Evolutionary conservation across 2,888 invertebrate species (phyloP), one percentile per base, ranked within the genome.

Genomic region (Eilema sororculum): DNA sequence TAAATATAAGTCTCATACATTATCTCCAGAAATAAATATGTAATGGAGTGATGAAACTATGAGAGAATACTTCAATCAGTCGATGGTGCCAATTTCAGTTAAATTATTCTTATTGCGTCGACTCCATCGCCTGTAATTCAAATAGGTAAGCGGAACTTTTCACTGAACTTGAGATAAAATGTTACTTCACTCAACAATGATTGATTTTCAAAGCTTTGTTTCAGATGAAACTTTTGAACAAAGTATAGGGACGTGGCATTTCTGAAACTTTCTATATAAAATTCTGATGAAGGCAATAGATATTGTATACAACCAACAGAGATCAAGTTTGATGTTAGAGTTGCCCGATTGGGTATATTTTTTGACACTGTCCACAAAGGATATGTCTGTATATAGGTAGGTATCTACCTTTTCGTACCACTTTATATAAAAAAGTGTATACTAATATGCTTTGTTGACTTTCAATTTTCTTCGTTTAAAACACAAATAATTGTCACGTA

Each of bases 121-220:
- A 58, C 67, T 22, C 28, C 57, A 71, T 46, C 13, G 60, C 5
- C 37, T 24, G 58, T 68, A 69, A 81, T 68, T 81, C 28, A 24
- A 69, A 16, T 25, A 20, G 41, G 56, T 33, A 66, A 56, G n/a
- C 20, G n/a, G 52, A 52, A 52, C 52, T 59, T 71, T 75, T 62
- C 22, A 46, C 37, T 61, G 20, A n/a, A 72, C 63, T 70, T 37
- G 24, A 25, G n/a, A 66, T 63, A 65, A 68, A 62, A 74, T 69
- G 69, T 77, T 66, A 41, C 33, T 77, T 69, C 10, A 72, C 65
- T 69, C 25, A 24, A 64, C 33, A 62, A 33, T 69, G 72, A 78
- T 71, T 70, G 67, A 71, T 69, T 79, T 70, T 68, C 62, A 59
- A 71, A 41, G 52, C 46, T 22, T 20, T 63, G 46, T 61, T 67